Conservation (phyloP, 2,888 invertebrate genomes). For the Vesta saturnalis region DNA sequence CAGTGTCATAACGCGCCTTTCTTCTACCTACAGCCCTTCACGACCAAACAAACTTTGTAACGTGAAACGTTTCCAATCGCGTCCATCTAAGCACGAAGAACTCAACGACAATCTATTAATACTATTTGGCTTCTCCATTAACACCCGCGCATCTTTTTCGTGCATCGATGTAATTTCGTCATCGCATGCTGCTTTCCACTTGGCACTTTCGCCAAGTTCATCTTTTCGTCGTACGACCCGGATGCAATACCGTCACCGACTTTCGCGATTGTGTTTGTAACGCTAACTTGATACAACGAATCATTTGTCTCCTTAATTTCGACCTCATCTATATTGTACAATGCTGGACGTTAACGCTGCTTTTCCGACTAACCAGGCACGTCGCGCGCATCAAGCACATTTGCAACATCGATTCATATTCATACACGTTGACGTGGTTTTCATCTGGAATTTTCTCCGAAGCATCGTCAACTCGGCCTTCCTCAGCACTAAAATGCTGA, state of each 20-base stretch:
- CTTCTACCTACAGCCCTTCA: not conserved
- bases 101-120: not conserved
- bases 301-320: not conserved
- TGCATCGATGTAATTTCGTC: not conserved
- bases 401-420: no score
- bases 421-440: not conserved
- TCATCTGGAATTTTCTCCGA: no score
- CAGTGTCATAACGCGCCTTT: not conserved
- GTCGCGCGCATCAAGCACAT: not conserved
- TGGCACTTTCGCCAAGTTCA: not conserved
- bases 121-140: no score
- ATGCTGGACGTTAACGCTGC: not conserved
- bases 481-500: not conserved
- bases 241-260: not conserved
- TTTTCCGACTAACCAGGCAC: not conserved
- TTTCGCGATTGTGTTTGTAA: not conserved
- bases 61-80: not conserved
- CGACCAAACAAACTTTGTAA: no score
- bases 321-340: no score
- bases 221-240: not conserved
- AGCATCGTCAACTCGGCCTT: not conserved
- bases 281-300: not conserved
- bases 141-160: not conserved
- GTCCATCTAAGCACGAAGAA: no score
- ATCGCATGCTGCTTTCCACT: slow-evolving; percentile 6